Evolutionary conservation across 1,140 invertebrate species (phyloP).

Genomic region (Pseudobourletiella spinata): DNA sequence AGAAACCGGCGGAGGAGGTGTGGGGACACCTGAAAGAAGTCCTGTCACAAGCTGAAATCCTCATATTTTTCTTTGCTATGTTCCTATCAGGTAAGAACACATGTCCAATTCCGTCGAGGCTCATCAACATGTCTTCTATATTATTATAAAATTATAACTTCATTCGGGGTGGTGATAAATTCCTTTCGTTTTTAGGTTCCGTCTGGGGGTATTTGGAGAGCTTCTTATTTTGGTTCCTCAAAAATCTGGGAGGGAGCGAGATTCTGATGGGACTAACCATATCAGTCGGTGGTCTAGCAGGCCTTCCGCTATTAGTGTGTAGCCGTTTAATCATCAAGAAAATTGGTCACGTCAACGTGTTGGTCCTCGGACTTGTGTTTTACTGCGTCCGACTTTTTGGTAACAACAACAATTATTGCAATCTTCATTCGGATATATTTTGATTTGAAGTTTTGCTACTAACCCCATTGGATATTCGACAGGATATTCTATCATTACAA

Average conservation of each 20-base stretch:
- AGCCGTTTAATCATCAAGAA: slow-evolving; percentile 68
- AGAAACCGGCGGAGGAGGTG: slow-evolving; percentile 61
- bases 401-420: slow-evolving; percentile 39
- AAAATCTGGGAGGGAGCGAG: slow-evolving; percentile 66
- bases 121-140: too few relatives aligned
- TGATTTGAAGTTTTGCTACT: neutral
- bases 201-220: slow-evolving; percentile 77
- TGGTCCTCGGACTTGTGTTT: slow-evolving; percentile 67
- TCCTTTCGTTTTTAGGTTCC: slow-evolving; percentile 53
- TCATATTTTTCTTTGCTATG: slow-evolving; percentile 60
- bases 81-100: slow-evolving; percentile 60
- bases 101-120: too few relatives aligned
- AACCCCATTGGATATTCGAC: slow-evolving; percentile 23
- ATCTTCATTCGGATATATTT: neutral
- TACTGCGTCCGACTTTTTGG: slow-evolving; percentile 64
- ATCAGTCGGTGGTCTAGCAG: slow-evolving; percentile 64
- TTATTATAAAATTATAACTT: too few relatives aligned
- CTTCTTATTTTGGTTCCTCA: slow-evolving; percentile 76
- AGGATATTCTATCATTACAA: slow-evolving; percentile 71
- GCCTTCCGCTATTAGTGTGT: slow-evolving; percentile 64
- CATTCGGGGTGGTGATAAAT: too few relatives aligned
- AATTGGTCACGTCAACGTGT: slow-evolving; percentile 70
- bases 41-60: slow-evolving; percentile 61
- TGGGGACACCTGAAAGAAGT: slow-evolving; percentile 59
- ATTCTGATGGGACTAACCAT: slow-evolving; percentile 76